Conservation (phyloP, 2,888 invertebrate species). For the Plagodis pulveraria region DNA sequence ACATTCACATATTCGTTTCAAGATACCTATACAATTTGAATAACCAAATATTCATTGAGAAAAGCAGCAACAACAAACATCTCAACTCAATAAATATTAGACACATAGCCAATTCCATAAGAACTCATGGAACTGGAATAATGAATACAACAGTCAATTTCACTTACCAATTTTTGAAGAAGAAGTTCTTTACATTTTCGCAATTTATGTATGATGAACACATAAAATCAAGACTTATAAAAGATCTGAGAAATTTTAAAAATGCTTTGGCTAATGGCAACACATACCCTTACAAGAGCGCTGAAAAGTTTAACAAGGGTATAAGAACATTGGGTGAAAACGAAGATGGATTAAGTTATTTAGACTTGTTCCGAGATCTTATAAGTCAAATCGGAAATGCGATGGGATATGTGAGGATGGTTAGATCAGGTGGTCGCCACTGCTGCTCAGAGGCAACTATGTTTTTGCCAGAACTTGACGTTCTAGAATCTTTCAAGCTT, state of each 20-base stretch:
- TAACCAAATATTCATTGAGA: slow-evolving; percentile 97
- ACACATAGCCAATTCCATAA: slow-evolving; percentile 98
- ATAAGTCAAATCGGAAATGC: slow-evolving; percentile 98
- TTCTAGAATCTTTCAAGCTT: slow-evolving; percentile 86
- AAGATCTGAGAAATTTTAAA: slow-evolving; percentile 93
- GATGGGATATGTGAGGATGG: slow-evolving; percentile 97
- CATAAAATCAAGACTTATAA: slow-evolving; percentile 96
- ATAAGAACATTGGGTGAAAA: slow-evolving; percentile 94
- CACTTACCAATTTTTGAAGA: slow-evolving; percentile 96
- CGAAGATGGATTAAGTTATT: slow-evolving; percentile 92
- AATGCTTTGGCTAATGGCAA: slow-evolving; percentile 87
- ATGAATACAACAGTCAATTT: slow-evolving; percentile 97
- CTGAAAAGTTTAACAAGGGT: slow-evolving; percentile 96
- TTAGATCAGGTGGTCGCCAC: slow-evolving; percentile 96
- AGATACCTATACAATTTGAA: slow-evolving; percentile 98
- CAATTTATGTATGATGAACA: slow-evolving; percentile 99
- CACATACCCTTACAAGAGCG: slow-evolving; percentile 94
- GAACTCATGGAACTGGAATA: slow-evolving; percentile 98
- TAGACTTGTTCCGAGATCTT: slow-evolving; percentile 96
- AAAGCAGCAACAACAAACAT: slow-evolving; percentile 95
- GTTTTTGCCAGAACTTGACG: slow-evolving; percentile 92
- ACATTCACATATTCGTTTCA: slow-evolving; percentile 97
- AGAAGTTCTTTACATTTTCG: slow-evolving; percentile 97
- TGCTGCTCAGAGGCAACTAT: slow-evolving; percentile 96
- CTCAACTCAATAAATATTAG: slow-evolving; percentile 97